Evolutionary conservation across 2,888 invertebrate genomes (phyloP).

Genomic region (Augiades crinisus): DNA sequence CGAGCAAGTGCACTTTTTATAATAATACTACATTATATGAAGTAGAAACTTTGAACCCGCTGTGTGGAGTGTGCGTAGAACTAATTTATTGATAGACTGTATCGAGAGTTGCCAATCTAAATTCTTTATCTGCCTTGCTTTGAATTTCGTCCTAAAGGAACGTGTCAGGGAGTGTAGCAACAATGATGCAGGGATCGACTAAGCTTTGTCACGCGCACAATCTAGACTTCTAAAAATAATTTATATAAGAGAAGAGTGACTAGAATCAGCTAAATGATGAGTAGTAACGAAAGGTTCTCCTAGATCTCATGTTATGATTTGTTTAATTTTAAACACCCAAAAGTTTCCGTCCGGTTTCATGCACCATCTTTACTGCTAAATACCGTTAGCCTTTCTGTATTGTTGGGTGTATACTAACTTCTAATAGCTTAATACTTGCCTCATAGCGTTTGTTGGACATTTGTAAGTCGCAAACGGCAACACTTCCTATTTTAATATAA

Average conservation of each 20-base stretch:
- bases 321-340: slow-evolving; percentile 19
- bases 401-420: slow-evolving; percentile 23
- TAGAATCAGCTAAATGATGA: slow-evolving; percentile 1
- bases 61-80: slow-evolving; percentile 19
- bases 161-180: slow-evolving; percentile 16
- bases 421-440: slow-evolving; percentile 2
- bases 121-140: slow-evolving; percentile 22
- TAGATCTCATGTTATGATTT: slow-evolving; percentile 3
- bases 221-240: slow-evolving; percentile 22
- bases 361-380: slow-evolving; percentile 18
- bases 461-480: not conserved
- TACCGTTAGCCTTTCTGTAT: slow-evolving; percentile 9
- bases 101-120: slow-evolving; percentile 23
- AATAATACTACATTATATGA: slow-evolving; percentile 11
- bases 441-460: not conserved
- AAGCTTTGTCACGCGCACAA: slow-evolving; percentile 31
- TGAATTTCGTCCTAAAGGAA: slow-evolving; percentile 19
- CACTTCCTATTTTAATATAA: slow-evolving; percentile 9
- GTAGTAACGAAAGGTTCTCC: not conserved
- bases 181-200: slow-evolving; percentile 23
- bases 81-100: slow-evolving; percentile 22
- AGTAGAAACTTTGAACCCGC: slow-evolving; percentile 26
- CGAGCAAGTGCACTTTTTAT: slow-evolving; percentile 23
- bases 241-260: slow-evolving; percentile 13
- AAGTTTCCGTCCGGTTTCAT: slow-evolving; percentile 26